A percentile compares a stretch with the other conserved stretches of the same genome.
phyloP scores from a whole-genome alignment of 2,113 vertebrate species.

The Poicephalus meyeri region DNA sequence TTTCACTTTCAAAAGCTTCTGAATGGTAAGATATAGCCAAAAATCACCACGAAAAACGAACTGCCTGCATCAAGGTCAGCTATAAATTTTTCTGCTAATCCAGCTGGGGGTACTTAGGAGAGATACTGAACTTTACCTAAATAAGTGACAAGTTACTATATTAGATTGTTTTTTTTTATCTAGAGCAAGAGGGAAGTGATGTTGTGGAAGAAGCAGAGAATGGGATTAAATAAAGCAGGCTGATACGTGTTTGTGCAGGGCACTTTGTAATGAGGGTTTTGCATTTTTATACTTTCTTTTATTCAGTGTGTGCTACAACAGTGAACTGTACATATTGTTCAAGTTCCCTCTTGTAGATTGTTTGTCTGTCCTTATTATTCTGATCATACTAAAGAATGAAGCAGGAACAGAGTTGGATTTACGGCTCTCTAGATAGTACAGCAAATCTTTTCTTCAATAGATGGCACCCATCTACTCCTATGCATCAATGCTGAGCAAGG shows the following conservation, averaged over 20 bases:
- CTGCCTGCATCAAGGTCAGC: not conserved
- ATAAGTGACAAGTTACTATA: not conserved
- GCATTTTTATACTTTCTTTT: not conserved
- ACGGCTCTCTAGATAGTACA: not conserved
- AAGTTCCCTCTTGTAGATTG: not conserved
- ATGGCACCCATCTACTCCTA: not conserved
- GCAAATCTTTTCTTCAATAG: conserved; percentile 18
- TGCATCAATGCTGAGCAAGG: not conserved
- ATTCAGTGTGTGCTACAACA: not conserved
- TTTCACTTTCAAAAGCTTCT: not conserved
- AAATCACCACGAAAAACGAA: not conserved
- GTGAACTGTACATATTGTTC: not conserved
- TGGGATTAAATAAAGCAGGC: not conserved
- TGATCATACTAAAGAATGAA: not conserved
- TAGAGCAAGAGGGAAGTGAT: not conserved
- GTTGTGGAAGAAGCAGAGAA: not conserved
- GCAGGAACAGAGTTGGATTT: not conserved
- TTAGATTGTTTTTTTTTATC: not conserved
- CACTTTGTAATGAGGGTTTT: not conserved
- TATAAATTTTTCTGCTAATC: not conserved
- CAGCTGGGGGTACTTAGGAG: not conserved
- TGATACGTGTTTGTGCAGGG: not conserved
- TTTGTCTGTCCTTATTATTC: not conserved
- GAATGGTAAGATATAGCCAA: not conserved
- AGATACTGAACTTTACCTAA: not conserved